phyloP scores from a whole-genome alignment of 2,888 invertebrate species.

The Polydrusus cervinus region DNA sequence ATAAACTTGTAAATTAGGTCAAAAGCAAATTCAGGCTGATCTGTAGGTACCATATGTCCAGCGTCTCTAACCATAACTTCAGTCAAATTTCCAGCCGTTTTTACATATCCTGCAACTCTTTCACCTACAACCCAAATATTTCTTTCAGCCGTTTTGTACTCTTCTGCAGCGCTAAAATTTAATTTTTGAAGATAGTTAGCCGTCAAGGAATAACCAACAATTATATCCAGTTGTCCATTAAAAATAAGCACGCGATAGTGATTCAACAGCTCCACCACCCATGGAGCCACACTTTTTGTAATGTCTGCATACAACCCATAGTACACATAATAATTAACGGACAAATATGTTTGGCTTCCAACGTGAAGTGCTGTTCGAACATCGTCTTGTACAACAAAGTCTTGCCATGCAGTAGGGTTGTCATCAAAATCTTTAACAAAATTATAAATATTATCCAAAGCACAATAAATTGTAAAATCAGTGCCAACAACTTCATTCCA shows the following conservation, averaged over 20 bases:
- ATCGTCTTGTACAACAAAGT: slow-evolving; percentile 66
- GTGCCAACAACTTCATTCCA: slow-evolving; percentile 76
- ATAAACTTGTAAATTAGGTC: slow-evolving; percentile 74
- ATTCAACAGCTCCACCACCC: slow-evolving; percentile 80
- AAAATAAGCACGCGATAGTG: slow-evolving; percentile 86
- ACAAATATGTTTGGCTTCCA: slow-evolving; percentile 82
- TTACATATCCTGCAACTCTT: slow-evolving; percentile 82
- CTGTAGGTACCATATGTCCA: slow-evolving; percentile 85
- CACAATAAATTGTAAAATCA: neutral
- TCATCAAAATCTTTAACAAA: slow-evolving; percentile 26
- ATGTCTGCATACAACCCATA: slow-evolving; percentile 82
- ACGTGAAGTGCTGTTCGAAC: slow-evolving; percentile 88
- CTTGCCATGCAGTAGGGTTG: slow-evolving; percentile 21
- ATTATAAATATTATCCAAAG: slow-evolving; percentile 31
- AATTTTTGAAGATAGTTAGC: slow-evolving; percentile 83
- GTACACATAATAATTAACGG: slow-evolving; percentile 76
- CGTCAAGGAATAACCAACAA: slow-evolving; percentile 91
- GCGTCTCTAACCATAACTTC: slow-evolving; percentile 83
- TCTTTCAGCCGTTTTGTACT: slow-evolving; percentile 79
- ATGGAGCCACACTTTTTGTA: slow-evolving; percentile 85
- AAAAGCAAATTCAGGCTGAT: slow-evolving; percentile 84
- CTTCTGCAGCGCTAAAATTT: slow-evolving; percentile 78
- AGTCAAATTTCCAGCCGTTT: slow-evolving; percentile 78
- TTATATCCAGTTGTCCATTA: slow-evolving; percentile 93
- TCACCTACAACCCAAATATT: slow-evolving; percentile 79